These are phyloP conservation scores for Drosophila melanosoma DNA, from an alignment of 2,888 invertebrate species.

Conservation along the genomic window DNA sequence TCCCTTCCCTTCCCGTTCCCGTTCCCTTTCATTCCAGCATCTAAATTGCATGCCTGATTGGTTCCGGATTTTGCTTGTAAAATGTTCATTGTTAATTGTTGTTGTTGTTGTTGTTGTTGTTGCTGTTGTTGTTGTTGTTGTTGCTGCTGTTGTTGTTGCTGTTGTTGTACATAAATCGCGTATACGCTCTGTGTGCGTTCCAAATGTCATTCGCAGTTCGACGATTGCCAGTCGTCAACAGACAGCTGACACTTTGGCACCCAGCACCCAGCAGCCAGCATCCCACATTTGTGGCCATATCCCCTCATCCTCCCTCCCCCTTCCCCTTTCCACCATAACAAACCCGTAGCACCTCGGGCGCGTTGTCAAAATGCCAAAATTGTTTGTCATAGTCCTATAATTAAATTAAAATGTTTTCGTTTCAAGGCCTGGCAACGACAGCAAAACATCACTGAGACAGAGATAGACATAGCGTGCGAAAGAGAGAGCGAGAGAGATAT, in stretches of 20 bases:
- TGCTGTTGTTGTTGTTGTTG: conserved; percentile 41
- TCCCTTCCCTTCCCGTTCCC: not conserved
- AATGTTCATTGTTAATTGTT: conserved; percentile 57
- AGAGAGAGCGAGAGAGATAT: not conserved
- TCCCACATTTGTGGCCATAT: not conserved
- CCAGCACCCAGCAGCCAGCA: not conserved
- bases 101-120: conserved; percentile 15
- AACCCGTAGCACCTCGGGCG: not conserved
- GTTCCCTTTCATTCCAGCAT: conserved; percentile 9
- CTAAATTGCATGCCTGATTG: conserved; percentile 2
- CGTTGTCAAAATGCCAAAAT: conserved; percentile 76
- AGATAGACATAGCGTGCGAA: too few relatives aligned
- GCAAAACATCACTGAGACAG: conserved; percentile 5
- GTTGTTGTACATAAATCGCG: conserved; percentile 30
- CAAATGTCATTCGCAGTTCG: conserved; percentile 46
- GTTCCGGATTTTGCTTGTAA: conserved; percentile 31
- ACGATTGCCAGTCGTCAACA: conserved; percentile 46
- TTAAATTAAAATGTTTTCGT: conserved; percentile 76
- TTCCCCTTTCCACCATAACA: not conserved
- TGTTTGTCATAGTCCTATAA: conserved; percentile 79
- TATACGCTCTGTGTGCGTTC: conserved; percentile 49
- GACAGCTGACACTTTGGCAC: not conserved
- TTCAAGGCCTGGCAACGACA: conserved; percentile 58
- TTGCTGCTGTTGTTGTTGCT: not conserved
- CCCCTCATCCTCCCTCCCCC: too few relatives aligned